Conservation (phyloP, 2,113 vertebrate genomes). For the Tympanuchus pallidicinctus region DNA sequence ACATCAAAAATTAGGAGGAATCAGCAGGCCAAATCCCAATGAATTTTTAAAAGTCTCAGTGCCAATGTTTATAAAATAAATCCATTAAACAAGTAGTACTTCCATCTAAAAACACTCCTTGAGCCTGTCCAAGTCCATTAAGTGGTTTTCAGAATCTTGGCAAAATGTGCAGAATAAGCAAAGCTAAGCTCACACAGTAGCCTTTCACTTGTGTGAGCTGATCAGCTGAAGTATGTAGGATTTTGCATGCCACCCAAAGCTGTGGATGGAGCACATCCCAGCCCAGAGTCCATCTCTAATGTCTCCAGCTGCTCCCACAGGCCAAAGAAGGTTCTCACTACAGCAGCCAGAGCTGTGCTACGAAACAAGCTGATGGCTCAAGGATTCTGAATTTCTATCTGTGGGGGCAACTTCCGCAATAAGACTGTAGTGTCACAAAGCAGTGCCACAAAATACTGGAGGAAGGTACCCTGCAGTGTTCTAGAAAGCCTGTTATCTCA, state of each 20-base stretch:
- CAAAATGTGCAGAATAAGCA: constrained; percentile 33
- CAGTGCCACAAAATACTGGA: not conserved
- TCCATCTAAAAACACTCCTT: constrained; percentile 38
- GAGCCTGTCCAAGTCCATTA: constrained; percentile 39
- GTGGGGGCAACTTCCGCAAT: not conserved
- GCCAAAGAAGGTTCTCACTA: not conserved
- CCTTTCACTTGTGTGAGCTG: not conserved
- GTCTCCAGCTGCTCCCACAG: not conserved
- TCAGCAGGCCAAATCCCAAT: constrained; percentile 11
- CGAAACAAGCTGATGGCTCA: not conserved
- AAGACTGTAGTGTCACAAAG: not conserved
- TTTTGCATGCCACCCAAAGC: not conserved
- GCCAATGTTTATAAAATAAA: constrained; percentile 50
- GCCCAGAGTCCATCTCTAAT: not conserved
- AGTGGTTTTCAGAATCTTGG: constrained; percentile 51
- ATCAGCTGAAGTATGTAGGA: not conserved
- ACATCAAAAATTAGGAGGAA: constrained; percentile 43
- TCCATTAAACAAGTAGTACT: constrained; percentile 49
- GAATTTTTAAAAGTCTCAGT: constrained; percentile 21
- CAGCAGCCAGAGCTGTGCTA: not conserved
- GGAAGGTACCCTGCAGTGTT: not conserved
- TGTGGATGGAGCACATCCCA: not conserved
- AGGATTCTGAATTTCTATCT: not conserved
- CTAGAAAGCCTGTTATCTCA: not conserved
- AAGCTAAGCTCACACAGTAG: constrained; percentile 13